These are phyloP conservation scores for Chloromyia formosa DNA, from an alignment of 2,888 invertebrate species.

Conservation along the genomic window DNA sequence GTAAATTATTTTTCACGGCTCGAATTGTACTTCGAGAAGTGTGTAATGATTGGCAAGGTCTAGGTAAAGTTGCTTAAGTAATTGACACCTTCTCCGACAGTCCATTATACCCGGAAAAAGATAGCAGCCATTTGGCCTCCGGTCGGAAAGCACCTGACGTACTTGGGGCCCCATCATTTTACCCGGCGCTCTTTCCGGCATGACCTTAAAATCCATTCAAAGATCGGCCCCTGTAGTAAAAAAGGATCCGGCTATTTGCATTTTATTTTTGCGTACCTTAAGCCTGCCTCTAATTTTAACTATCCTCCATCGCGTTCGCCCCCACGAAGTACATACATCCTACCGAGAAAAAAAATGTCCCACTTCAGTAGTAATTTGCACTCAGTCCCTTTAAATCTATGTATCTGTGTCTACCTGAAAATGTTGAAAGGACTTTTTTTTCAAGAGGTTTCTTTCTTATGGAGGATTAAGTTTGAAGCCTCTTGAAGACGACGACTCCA, in stretches of 20 bases:
- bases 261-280: conserved; percentile 11
- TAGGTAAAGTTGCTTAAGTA: neutral
- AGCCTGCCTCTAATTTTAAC: neutral
- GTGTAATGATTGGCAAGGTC: no score
- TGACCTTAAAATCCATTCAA: neutral
- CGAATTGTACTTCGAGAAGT: no score
- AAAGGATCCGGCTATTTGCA: conserved; percentile 27
- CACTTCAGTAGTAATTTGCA: conserved; percentile 7
- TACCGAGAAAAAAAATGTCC: neutral
- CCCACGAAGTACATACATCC: neutral
- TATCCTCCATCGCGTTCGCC: neutral
- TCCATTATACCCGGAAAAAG: neutral
- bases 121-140: neutral
- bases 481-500: conserved; percentile 14
- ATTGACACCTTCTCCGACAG: neutral
- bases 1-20: no score
- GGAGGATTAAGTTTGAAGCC: conserved; percentile 31
- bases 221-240: neutral
- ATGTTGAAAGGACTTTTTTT: conserved; percentile 8
- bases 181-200: neutral
- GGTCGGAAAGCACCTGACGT: no score
- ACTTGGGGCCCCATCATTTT: no score
- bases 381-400: conserved; percentile 18
- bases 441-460: conserved; percentile 29
- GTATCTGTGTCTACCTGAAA: neutral